Evolutionary conservation across 2,888 invertebrate genomes (phyloP).

Genomic region (Erynnis tages): DNA sequence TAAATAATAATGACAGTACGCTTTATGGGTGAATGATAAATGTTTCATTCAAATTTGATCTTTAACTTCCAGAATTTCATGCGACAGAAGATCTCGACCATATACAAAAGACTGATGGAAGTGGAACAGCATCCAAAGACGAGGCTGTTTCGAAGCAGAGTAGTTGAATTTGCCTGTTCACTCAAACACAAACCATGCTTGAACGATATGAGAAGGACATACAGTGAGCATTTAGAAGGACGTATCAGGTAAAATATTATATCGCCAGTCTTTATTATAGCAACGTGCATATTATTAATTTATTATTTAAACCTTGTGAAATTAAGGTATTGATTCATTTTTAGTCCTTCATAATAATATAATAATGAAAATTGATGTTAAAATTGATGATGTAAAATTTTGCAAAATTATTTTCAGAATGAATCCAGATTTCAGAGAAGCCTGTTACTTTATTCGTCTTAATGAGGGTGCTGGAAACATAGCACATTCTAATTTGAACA

Average conservation of each 20-base stretch:
- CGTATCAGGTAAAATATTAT: background rate
- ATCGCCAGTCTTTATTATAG: background rate
- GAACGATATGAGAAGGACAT: constrained; percentile 41
- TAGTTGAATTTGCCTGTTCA: constrained; percentile 57
- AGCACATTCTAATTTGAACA: constrained; percentile 41
- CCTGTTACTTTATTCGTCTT: constrained; percentile 52
- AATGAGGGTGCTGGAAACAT: constrained; percentile 42
- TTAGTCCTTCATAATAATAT: too few species aligned
- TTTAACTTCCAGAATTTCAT: constrained; percentile 56
- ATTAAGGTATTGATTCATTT: too few species aligned
- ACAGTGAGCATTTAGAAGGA: constrained; percentile 35
- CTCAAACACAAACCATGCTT: constrained; percentile 51
- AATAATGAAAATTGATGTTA: too few species aligned
- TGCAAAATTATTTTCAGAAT: constrained; percentile 43
- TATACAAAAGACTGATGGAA: constrained; percentile 50
- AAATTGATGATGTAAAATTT: too few species aligned
- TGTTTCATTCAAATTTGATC: background rate
- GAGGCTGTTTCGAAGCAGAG: constrained; percentile 52
- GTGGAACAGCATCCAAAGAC: constrained; percentile 43
- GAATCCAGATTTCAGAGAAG: constrained; percentile 62
- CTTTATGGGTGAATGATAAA: too few species aligned
- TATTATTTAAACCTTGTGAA: too few species aligned
- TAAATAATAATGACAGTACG: too few species aligned
- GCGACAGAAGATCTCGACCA: constrained; percentile 47
- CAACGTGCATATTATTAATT: too few species aligned